Conservation (phyloP, 2,888 invertebrate species). For the Gandaritis pyraliata region DNA sequence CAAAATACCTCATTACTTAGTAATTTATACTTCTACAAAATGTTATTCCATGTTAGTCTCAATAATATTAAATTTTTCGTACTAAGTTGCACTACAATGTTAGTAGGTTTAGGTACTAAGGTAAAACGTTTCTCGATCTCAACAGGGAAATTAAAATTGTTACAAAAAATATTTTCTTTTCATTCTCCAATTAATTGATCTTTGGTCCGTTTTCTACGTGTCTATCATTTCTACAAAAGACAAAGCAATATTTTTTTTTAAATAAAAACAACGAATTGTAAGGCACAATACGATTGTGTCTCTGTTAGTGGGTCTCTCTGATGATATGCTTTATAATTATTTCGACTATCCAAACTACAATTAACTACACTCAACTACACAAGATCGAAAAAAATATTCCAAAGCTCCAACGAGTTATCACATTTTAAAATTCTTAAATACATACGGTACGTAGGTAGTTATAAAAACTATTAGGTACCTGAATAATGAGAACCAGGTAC, state of each 20-base stretch:
- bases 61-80: constrained; percentile 53
- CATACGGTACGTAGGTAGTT: constrained; percentile 11
- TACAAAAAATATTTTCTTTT: constrained; percentile 78
- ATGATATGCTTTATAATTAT: constrained; percentile 66
- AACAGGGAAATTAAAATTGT: constrained; percentile 70
- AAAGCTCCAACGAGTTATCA: constrained; percentile 49
- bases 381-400: constrained; percentile 57
- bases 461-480: constrained; percentile 36
- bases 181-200: constrained; percentile 63
- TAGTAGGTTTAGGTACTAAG: constrained; percentile 36
- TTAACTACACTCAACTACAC: constrained; percentile 64
- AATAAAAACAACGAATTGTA: constrained; percentile 63
- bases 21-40: constrained; percentile 79
- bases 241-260: constrained; percentile 47
- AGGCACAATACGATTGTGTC: constrained; percentile 80
- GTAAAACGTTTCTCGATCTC: constrained; percentile 43
- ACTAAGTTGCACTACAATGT: constrained; percentile 64
- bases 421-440: constrained; percentile 47
- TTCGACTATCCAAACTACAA: constrained; percentile 56
- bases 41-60: constrained; percentile 52
- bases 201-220: constrained; percentile 76
- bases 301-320: constrained; percentile 56
- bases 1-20: constrained; percentile 64
- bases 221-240: constrained; percentile 53
- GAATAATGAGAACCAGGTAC: constrained; percentile 20